These are phyloP conservation scores for Macroteleia sp. DNA, from an alignment of 2,888 invertebrate genomes.

Conservation along the genomic window DNA sequence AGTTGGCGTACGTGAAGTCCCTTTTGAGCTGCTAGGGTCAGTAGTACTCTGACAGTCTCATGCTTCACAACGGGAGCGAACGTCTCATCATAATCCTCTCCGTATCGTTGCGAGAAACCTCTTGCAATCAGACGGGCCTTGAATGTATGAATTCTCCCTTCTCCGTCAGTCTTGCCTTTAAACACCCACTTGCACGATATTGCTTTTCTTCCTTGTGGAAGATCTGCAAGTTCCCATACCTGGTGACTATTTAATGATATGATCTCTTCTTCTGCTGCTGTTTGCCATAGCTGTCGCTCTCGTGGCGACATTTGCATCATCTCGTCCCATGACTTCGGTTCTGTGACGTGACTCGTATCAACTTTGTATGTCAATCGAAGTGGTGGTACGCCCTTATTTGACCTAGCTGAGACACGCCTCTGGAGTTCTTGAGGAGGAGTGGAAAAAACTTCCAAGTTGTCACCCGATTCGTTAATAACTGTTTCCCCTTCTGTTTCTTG, in stretches of 20 bases:
- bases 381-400: slow-evolving; percentile 19
- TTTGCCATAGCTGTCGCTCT: slow-evolving; percentile 31
- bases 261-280: slow-evolving; percentile 64
- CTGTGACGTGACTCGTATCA: not conserved
- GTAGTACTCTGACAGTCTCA: slow-evolving; percentile 64
- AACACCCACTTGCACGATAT: slow-evolving; percentile 71
- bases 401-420: slow-evolving; percentile 1
- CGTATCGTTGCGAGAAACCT: slow-evolving; percentile 68
- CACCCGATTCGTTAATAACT: too few species aligned
- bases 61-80: too few species aligned
- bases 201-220: slow-evolving; percentile 51
- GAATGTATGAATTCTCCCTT: slow-evolving; percentile 50
- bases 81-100: slow-evolving; percentile 69
- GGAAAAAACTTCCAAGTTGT: too few species aligned
- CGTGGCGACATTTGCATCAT: slow-evolving; percentile 8
- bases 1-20: too few species aligned
- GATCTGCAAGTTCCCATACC: slow-evolving; percentile 65
- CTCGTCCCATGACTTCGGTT: slow-evolving; percentile 43
- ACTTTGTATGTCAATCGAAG: slow-evolving; percentile 8
- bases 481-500: too few species aligned
- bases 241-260: slow-evolving; percentile 60
- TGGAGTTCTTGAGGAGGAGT: too few species aligned
- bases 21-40: slow-evolving; percentile 66
- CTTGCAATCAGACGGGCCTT: slow-evolving; percentile 69
- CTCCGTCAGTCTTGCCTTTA: slow-evolving; percentile 55